These are phyloP conservation scores for Mycogona germanica DNA, from an alignment of 2,888 invertebrate genomes.

Conservation along the genomic window DNA sequence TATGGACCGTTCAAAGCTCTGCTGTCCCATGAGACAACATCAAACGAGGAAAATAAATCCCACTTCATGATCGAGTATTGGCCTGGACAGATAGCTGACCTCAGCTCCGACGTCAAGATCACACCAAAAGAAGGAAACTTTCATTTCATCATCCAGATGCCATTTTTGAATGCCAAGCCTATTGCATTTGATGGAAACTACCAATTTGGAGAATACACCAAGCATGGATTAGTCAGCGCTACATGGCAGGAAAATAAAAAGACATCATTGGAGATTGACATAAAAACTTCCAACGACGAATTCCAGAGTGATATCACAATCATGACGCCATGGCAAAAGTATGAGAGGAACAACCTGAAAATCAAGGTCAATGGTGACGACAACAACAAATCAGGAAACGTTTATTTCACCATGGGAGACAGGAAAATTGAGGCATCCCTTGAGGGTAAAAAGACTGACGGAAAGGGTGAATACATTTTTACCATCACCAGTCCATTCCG, in stretches of 20 bases:
- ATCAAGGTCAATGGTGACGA: slow-evolving; percentile 12
- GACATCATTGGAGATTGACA: too few relatives aligned
- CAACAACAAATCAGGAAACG: neutral
- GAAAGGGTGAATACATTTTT: slow-evolving; percentile 8
- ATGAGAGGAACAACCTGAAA: slow-evolving; percentile 16
- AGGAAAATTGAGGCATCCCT: neutral
- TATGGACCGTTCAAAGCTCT: neutral
- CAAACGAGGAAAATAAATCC: neutral
- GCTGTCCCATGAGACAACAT: neutral
- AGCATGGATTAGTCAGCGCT: neutral
- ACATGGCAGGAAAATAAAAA: neutral
- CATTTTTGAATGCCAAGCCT: neutral
- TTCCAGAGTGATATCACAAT: slow-evolving; percentile 3
- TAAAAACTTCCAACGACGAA: neutral
- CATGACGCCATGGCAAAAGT: slow-evolving; percentile 21
- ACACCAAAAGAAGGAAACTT: neutral
- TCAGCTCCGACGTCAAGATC: neutral
- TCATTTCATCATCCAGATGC: neutral
- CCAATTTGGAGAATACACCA: too few relatives aligned
- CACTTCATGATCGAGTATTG: neutral
- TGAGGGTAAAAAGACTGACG: slow-evolving; percentile 1
- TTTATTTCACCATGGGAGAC: neutral
- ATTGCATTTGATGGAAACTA: neutral
- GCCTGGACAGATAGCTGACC: slow-evolving; percentile 2
- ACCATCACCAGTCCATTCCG: slow-evolving; percentile 16